Evolutionary conservation across 2,797 vertebrate genomes (phyloP).

Genomic region (Gymnothorax javanicus): DNA sequence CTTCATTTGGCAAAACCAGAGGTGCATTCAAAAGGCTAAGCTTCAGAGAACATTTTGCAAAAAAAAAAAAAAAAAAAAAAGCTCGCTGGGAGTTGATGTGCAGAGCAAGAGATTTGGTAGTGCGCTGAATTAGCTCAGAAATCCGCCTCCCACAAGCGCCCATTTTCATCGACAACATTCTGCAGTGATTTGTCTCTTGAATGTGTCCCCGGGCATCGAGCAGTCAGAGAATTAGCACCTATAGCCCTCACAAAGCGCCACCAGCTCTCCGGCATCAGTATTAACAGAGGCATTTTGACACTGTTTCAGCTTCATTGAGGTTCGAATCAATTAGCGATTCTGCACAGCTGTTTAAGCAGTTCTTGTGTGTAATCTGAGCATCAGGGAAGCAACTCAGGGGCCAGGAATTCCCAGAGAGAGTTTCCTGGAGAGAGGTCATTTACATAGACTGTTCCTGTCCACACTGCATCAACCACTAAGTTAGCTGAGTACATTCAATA

Average conservation of each 20-base stretch:
- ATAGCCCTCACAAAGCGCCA: too few relatives aligned
- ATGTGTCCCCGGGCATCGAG: not conserved
- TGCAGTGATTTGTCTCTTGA: not conserved
- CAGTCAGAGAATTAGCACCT: not conserved
- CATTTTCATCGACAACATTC: not conserved
- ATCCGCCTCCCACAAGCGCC: not conserved
- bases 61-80: too few relatives aligned
- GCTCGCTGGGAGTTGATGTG: not conserved
- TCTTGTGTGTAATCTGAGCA: not conserved
- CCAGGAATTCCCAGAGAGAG: not conserved
- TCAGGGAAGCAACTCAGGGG: not conserved
- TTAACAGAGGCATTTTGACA: not conserved
- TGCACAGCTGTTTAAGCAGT: constrained; percentile 15
- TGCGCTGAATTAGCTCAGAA: not conserved
- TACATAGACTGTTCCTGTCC: not conserved
- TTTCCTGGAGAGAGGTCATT: not conserved
- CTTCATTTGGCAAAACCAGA: not conserved
- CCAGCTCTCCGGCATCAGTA: not conserved
- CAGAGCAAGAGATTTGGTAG: not conserved
- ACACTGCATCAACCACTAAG: not conserved
- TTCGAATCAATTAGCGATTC: constrained; percentile 23
- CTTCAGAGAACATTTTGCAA: not conserved
- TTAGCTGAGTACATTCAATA: not conserved
- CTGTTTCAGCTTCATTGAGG: constrained; percentile 21
- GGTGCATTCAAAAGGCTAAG: not conserved